Base-by-base conservation (phyloP, 2,888 invertebrate species). In the Bedellia somnulentella region DNA sequence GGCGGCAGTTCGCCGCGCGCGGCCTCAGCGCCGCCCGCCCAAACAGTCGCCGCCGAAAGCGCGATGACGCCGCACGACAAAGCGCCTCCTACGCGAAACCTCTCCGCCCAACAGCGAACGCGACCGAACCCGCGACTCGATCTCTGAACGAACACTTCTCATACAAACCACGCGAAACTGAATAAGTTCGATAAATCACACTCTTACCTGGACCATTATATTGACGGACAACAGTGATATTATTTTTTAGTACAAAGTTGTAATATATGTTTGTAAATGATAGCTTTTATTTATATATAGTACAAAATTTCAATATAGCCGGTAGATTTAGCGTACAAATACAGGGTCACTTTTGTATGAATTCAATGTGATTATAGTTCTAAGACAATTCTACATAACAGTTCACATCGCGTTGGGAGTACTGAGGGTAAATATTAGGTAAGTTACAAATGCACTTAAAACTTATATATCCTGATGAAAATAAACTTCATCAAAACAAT, bases 261-360 rank as follows among this genome's bases (percentile, higher is more conserved):
- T 70, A 66, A 44, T 45, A 43, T 70, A 70, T 64, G 60, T 57
- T 51, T 52, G 50, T 54, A 45, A 50, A 47, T 48, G 48, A 45
- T 57, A 59, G 63, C 67, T 66, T 71, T 71, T 62, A 55, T 51
- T 52, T 44, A 52, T 55, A n/a, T n/a, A 68, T 62, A 73, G 75
- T 73, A 73, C 73, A 75, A 73, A 66, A 59, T 63, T 63, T 67
- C 66, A 62, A 68, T 68, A 64, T 38, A 46, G 16, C 15, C 14
- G 18, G 30, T 24, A 24, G 30, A 25, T 5, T 31, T 26, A 24
- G 64, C 58, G 58, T 62, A 63, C 55, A 60, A 67, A 62, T 71
- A 75, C 75, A 75, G 75, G 75, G 75, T 75, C 73, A 62, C 70
- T 73, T 73, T 73, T 73, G 70, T 75, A 73, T 71, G 67, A 71